These are phyloP conservation scores for Batillaria attramentaria DNA, from an alignment of 1,140 invertebrate genomes.

Conservation along the genomic window DNA sequence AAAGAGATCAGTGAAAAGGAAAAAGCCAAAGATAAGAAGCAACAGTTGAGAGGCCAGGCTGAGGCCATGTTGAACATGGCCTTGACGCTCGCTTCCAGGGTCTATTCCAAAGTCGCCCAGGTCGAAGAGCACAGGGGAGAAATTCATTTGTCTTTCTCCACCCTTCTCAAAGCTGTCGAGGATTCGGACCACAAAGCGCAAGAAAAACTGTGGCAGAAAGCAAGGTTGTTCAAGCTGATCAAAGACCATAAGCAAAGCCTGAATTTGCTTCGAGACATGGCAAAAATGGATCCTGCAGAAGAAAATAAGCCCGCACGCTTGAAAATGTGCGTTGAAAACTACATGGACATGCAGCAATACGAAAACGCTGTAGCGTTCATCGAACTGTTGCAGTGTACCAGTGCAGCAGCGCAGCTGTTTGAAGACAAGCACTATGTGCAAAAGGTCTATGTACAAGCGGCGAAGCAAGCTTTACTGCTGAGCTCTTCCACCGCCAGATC, in stretches of 20 bases:
- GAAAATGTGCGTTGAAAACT: constrained; percentile 25
- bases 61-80: background rate
- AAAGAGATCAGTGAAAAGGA: background rate
- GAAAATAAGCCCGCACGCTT: background rate
- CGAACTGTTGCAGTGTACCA: constrained; percentile 11
- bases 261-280: background rate
- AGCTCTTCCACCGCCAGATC: background rate
- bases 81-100: background rate
- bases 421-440: constrained; percentile 2
- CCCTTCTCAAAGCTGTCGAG: background rate
- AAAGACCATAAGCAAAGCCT: constrained; percentile 7
- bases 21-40: background rate
- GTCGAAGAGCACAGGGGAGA: background rate
- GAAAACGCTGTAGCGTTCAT: constrained; percentile 4
- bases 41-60: background rate
- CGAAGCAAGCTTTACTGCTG: background rate
- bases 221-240: background rate
- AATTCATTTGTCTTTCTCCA: constrained; percentile 5
- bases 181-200: background rate
- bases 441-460: constrained; percentile 2
- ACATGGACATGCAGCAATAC: background rate
- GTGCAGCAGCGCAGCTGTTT: background rate
- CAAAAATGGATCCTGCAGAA: background rate
- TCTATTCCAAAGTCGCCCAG: background rate
- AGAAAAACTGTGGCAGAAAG: background rate